These are phyloP conservation scores for Helicolenus hilgendorfi DNA, from an alignment of 2,797 vertebrate species.

Conservation along the genomic window DNA sequence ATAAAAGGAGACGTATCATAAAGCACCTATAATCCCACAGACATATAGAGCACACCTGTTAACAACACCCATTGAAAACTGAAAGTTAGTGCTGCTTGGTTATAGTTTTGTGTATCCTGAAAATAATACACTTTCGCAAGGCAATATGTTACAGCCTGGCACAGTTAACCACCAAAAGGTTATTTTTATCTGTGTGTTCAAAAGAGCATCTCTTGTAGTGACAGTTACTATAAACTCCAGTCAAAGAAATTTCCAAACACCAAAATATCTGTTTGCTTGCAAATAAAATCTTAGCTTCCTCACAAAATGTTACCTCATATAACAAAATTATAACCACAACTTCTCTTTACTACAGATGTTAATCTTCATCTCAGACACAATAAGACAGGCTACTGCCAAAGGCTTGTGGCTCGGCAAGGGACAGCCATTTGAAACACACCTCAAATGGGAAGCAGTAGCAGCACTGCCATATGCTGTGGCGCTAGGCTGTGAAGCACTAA, in stretches of 20 bases:
- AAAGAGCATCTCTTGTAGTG: conserved; percentile 58
- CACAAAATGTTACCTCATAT: conserved; percentile 5
- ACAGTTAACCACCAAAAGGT: neutral
- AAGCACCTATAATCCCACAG: conserved; percentile 38
- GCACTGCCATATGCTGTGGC: conserved; percentile 82
- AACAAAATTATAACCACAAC: conserved; percentile 15
- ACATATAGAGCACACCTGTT: conserved; percentile 3
- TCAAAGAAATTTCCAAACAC: neutral
- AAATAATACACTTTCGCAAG: neutral
- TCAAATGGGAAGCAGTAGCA: conserved; percentile 77
- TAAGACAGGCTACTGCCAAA: conserved; percentile 65
- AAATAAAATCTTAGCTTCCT: neutral
- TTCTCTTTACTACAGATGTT: conserved; percentile 68
- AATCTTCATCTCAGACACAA: conserved; percentile 77
- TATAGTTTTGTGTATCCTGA: neutral
- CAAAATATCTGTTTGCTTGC: neutral
- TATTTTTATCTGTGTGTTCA: neutral
- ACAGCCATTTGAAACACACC: conserved; percentile 76
- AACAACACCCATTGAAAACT: neutral
- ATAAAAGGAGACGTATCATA: conserved; percentile 9
- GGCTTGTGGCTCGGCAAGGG: conserved; percentile 73
- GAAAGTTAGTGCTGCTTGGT: conserved; percentile 15
- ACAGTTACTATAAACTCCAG: conserved; percentile 18
- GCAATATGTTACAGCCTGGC: neutral
- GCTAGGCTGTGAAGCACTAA: conserved; percentile 81